phyloP scores from a whole-genome alignment of 2,113 vertebrate genomes.

The Sylvicapra grimmia region DNA sequence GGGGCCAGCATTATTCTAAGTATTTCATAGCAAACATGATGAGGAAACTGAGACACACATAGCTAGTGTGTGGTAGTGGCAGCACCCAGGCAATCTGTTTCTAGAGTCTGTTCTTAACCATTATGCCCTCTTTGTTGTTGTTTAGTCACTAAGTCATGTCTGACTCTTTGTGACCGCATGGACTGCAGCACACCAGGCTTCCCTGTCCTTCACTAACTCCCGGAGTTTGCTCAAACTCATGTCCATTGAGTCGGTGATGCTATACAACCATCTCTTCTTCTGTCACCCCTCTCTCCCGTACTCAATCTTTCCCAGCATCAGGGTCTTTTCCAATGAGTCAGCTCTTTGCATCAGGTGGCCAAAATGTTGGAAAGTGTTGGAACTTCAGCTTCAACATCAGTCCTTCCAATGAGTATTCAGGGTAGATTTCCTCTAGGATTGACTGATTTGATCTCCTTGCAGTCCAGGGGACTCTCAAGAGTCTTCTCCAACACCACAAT shows the following conservation, averaged over 20 bases:
- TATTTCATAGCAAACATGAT: not conserved
- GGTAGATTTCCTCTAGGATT: not conserved
- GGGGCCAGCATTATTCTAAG: not conserved
- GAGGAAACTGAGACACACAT: not conserved
- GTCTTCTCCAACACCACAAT: not conserved
- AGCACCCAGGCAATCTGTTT: not conserved
- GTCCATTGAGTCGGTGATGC: not conserved
- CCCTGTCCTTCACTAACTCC: not conserved
- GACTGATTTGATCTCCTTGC: not conserved
- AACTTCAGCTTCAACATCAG: not conserved
- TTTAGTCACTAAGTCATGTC: not conserved
- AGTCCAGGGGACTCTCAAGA: not conserved
- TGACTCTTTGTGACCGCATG: accelerated
- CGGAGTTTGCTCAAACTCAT: not conserved
- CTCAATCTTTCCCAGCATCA: not conserved
- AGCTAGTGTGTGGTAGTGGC: not conserved
- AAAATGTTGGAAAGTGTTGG: not conserved
- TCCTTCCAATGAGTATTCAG: not conserved
- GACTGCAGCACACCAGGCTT: not conserved
- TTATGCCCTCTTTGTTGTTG: not conserved
- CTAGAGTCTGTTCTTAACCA: not conserved
- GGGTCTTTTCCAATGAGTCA: not conserved
- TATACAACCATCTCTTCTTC: not conserved
- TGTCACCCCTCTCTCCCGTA: not conserved
- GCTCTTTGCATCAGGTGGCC: not conserved